Conservation (phyloP, 2,113 vertebrate species). For the Malurus alboscapulatus region DNA sequence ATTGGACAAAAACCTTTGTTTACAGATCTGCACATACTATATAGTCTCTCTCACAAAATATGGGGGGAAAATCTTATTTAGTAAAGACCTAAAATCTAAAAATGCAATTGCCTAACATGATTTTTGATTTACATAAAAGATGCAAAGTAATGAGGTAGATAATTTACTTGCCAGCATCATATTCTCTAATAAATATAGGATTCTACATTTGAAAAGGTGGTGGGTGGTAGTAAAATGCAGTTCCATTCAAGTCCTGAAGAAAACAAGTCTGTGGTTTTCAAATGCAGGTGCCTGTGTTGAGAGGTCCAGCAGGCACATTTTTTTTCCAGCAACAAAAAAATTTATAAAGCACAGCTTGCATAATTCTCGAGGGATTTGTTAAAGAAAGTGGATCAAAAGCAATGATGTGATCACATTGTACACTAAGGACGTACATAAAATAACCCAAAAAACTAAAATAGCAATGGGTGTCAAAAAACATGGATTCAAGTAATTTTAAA, state of each 20-base stretch:
- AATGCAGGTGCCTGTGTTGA: not conserved
- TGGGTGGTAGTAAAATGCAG: not conserved
- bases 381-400: not conserved
- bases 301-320: not conserved
- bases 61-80: fast-evolving
- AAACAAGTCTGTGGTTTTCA: not conserved
- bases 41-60: not conserved
- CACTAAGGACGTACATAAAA: not conserved
- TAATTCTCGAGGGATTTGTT: not conserved
- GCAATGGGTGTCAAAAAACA: not conserved
- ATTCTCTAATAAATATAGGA: not conserved
- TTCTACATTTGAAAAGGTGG: not conserved
- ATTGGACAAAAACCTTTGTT: not conserved
- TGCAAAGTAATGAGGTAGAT: not conserved
- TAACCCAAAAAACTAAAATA: not conserved
- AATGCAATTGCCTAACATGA: not conserved
- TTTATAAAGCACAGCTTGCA: not conserved
- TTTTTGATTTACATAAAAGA: not conserved
- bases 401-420: not conserved
- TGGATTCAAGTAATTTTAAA: not conserved
- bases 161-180: not conserved
- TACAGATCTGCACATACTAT: not conserved
- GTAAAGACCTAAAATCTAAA: not conserved
- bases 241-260: not conserved
- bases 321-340: not conserved